Conservation (phyloP, 1,140 invertebrate genomes). For the Drosophila saltans region DNA sequence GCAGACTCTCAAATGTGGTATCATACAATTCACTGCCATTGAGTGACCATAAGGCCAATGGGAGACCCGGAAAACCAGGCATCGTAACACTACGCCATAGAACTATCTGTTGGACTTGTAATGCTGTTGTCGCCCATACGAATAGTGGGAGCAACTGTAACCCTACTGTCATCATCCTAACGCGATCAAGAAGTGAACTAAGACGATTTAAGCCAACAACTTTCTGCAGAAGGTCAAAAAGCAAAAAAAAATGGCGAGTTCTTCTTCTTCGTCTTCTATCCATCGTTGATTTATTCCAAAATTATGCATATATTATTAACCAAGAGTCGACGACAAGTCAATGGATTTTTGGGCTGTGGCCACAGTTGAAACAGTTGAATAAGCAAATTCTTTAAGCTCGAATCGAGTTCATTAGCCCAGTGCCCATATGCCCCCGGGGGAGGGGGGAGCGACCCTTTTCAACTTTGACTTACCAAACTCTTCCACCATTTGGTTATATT, state of each 20-base stretch:
- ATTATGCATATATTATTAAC: conserved; percentile 57
- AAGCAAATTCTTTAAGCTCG: neutral
- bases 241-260: neutral
- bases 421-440: conserved; percentile 17
- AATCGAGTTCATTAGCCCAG: conserved; percentile 11
- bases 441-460: conserved; percentile 10
- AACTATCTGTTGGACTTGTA: conserved; percentile 23
- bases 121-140: neutral
- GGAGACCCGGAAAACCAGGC: conserved; percentile 41
- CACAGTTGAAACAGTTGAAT: conserved; percentile 3
- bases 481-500: conserved; percentile 66
- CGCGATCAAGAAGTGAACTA: neutral
- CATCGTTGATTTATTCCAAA: conserved; percentile 53
- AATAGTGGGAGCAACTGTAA: conserved; percentile 5
- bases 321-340: neutral
- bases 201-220: conserved; percentile 4
- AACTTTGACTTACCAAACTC: conserved; percentile 69
- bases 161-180: conserved; percentile 8
- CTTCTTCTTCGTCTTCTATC: conserved; percentile 6
- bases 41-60: conserved; percentile 49
- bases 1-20: conserved; percentile 68
- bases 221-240: conserved; percentile 39
- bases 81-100: conserved; percentile 65
- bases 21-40: conserved; percentile 68
- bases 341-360: neutral